Percentiles rank a stretch among this genome's conserved stretches.
These are phyloP conservation scores for Cancer borealis DNA, from an alignment of 2,888 invertebrate species.

Conservation along the genomic window DNA sequence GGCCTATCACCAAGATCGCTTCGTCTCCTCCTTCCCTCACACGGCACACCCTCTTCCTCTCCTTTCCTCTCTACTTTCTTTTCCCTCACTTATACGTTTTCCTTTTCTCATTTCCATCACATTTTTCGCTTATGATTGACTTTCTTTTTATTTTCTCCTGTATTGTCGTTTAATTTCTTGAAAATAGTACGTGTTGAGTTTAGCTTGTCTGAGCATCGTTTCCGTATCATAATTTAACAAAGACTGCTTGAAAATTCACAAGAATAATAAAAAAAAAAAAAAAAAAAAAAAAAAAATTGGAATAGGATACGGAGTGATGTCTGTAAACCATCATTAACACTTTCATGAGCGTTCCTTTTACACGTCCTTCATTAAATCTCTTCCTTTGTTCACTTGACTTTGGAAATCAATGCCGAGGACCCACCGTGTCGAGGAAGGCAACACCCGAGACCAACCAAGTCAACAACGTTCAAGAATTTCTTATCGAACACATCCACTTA, in stretches of 20 bases:
- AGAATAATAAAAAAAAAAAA: neutral
- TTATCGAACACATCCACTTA: neutral
- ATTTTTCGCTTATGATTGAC: too few species aligned
- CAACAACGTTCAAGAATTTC: neutral
- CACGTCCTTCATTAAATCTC: conserved; percentile 20
- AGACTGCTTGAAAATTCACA: too few species aligned
- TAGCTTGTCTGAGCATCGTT: too few species aligned
- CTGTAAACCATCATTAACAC: neutral
- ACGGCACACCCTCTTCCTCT: neutral
- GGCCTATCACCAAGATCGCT: conserved; percentile 23
- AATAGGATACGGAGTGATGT: neutral
- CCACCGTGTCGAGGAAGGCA: neutral
- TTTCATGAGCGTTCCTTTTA: conserved; percentile 13
- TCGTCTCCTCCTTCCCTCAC: neutral
- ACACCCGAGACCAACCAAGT: neutral
- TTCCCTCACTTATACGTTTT: too few species aligned
- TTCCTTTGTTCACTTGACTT: conserved; percentile 13
- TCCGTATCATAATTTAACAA: too few species aligned
- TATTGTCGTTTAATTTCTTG: too few species aligned
- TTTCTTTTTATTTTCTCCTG: too few species aligned
- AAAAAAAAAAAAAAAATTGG: neutral
- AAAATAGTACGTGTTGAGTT: too few species aligned
- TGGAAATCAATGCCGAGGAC: neutral
- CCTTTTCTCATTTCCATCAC: too few species aligned
- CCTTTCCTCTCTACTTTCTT: neutral